Conservation (phyloP, 1,140 invertebrate genomes). For the Drosophila nasuta region DNA sequence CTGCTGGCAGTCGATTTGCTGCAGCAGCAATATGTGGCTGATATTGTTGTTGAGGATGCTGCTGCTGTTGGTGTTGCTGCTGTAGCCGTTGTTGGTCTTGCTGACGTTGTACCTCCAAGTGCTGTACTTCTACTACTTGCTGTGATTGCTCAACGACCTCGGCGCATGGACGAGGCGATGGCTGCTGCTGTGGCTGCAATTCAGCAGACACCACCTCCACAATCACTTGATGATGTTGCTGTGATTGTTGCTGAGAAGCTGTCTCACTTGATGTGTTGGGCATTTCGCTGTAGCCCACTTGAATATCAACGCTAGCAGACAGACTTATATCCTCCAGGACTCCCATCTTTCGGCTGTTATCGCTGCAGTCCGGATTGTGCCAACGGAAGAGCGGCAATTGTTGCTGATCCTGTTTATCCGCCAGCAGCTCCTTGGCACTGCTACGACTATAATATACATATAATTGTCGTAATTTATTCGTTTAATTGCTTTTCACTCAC, state of each 20-base stretch:
- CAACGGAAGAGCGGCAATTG: conserved; percentile 46
- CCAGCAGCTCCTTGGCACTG: neutral
- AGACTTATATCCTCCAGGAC: neutral
- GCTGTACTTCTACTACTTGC: neutral
- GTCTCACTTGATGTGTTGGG: neutral
- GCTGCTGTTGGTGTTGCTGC: neutral
- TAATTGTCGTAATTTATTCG: neutral
- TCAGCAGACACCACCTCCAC: neutral
- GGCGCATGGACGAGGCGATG: too few species aligned
- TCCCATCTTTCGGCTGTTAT: conserved; percentile 28
- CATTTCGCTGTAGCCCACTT: conserved; percentile 15
- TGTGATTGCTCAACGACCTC: neutral
- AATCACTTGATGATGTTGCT: neutral
- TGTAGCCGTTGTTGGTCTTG: neutral
- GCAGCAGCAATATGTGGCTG: conserved; percentile 3
- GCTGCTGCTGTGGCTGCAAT: neutral
- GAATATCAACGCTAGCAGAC: neutral
- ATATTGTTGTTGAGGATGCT: neutral
- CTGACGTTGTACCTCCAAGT: neutral
- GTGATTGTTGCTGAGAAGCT: neutral
- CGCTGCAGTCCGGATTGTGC: conserved; percentile 46
- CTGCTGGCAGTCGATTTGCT: neutral
- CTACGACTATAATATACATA: conserved; percentile 3
- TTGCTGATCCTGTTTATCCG: neutral
- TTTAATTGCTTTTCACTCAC: conserved; percentile 14